Conservation (phyloP, 2,113 vertebrate species). For the Tursiops truncatus region DNA sequence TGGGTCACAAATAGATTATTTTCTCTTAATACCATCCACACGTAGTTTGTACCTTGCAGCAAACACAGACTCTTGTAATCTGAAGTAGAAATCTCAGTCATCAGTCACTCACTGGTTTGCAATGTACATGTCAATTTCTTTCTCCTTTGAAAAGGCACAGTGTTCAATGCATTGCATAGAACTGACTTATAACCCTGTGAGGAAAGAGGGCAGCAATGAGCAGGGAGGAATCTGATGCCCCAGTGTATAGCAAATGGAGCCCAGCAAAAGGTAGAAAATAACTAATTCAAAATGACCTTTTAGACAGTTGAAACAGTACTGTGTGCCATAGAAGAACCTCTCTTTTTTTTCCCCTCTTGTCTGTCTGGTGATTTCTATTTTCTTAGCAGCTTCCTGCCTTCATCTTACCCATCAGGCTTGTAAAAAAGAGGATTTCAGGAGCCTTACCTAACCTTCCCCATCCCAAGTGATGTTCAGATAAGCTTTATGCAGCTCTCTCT, state of each 20-base stretch:
- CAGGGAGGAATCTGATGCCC: not conserved
- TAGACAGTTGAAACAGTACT: not conserved
- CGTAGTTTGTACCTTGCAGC: not conserved
- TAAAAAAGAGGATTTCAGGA: not conserved
- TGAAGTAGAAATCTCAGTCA: constrained; percentile 4
- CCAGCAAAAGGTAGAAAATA: constrained; percentile 4
- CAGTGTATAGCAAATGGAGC: not conserved
- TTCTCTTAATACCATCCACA: constrained; percentile 16
- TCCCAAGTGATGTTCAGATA: not conserved
- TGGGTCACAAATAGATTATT: not conserved
- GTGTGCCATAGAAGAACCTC: not conserved
- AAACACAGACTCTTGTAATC: not conserved
- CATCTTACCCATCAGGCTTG: not conserved
- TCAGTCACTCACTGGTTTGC: not conserved
- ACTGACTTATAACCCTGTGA: not conserved
- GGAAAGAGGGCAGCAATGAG: not conserved
- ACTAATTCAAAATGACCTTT: constrained; percentile 13
- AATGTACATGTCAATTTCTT: not conserved
- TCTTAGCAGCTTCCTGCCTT: not conserved
- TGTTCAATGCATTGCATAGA: not conserved
- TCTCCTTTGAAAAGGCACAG: not conserved
- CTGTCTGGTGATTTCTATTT: not conserved
- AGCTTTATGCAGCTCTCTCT: not conserved
- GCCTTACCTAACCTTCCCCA: not conserved
- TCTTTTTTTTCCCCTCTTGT: not conserved